Conservation (phyloP, 1,140 invertebrate species). For the Pteromalus puparum region DNA sequence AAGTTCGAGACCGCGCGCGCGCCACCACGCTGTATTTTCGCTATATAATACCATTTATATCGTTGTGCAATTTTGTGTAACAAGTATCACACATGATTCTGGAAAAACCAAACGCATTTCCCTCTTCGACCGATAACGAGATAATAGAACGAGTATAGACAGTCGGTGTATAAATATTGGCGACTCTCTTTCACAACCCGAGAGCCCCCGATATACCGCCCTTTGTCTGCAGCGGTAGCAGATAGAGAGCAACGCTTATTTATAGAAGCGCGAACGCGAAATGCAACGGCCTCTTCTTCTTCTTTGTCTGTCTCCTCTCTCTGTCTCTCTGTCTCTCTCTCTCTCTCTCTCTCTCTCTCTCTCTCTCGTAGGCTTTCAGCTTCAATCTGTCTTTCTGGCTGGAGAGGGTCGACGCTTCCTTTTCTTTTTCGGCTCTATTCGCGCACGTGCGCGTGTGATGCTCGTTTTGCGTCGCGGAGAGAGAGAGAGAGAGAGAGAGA, state of each 20-base stretch:
- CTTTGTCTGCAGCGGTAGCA: conserved; percentile 25
- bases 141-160: too few species aligned
- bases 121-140: background rate
- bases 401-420: background rate
- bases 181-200: background rate
- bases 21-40: background rate
- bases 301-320: background rate
- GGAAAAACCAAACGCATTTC: too few species aligned
- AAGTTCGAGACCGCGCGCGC: conserved; percentile 31
- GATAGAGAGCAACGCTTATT: conserved; percentile 57
- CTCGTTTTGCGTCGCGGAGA: background rate
- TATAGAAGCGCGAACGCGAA: conserved; percentile 60
- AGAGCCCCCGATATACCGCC: background rate
- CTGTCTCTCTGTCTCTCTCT: background rate
- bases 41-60: too few species aligned
- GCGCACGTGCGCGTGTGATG: background rate
- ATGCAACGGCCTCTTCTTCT: conserved; percentile 23
- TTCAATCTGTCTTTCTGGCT: background rate
- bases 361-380: background rate
- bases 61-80: too few species aligned
- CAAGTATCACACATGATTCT: too few species aligned
- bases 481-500: too few species aligned
- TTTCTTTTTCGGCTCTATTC: background rate
- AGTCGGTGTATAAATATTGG: conserved; percentile 1
- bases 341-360: too few species aligned